Evolutionary conservation across 2,888 invertebrate species (phyloP), one percentile per base, ranked within the genome.

Genomic region (Lumbricus terrestris): DNA sequence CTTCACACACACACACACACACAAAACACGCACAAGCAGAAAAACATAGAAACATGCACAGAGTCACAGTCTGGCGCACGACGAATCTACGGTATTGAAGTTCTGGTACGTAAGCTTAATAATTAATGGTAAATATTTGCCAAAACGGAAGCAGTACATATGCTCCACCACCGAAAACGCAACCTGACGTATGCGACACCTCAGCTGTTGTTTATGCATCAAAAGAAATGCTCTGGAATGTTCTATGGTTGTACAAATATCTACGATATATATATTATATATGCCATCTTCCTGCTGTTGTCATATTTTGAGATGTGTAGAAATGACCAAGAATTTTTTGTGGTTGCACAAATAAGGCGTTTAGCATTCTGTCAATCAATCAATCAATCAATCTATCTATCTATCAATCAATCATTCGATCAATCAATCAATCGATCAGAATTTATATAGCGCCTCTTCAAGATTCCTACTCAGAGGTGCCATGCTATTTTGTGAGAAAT

Each of bases 61-160:
- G 29, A n/a, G 6, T 11, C 69, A 69, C n/a, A 29, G n/a, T n/a
- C n/a, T n/a, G 69, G n/a, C 69, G 29, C n/a, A 11, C 29, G n/a
- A n/a, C 69, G 13, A 69, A 69, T 69, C 69, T 69, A n/a, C n/a
- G n/a, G n/a, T n/a, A 69, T 69, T 69, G n/a, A 69, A 69, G 69
- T 69, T 69, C 69, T n/a, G 29, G 29, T 69, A 69, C 69, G 29
- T 69, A 69, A n/a, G 69, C 69, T 69, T 69, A 69, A 35, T 85
- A 85, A 85, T 85, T 85, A 85, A 85, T 85, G 35, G 85, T 34
- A 85, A 85, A 37, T 85, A 85, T 85, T 85, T 85, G 85, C 85
- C 85, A 85, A 85, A 85, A 35, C 23, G 37, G 37, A 85, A 85
- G 85, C 85, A 34, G 34, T 85, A 37, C 37, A 34, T 85, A 34